These are phyloP conservation scores for Gobio gobio DNA, from an alignment of 2,113 vertebrate genomes.

Conservation along the genomic window DNA sequence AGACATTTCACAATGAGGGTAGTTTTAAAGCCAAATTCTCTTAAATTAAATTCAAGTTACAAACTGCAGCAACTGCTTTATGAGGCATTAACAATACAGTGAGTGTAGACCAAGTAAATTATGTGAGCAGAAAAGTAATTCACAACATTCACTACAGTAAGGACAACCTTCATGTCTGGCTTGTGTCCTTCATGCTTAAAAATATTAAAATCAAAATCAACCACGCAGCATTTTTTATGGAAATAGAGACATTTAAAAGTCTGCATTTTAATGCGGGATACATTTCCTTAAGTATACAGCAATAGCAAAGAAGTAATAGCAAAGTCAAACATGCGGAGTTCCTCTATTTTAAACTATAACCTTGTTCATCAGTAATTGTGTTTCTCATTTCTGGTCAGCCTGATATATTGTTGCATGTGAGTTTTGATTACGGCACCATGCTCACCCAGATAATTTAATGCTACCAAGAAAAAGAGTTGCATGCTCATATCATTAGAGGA, in stretches of 20 bases:
- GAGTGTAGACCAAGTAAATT: neutral
- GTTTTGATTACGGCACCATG: conserved; percentile 46
- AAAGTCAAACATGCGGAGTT: neutral
- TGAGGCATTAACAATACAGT: neutral
- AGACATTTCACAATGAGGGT: neutral
- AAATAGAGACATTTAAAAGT: conserved; percentile 30
- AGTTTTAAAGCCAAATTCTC: neutral
- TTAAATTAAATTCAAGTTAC: neutral
- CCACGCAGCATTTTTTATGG: neutral
- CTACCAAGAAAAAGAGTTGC: conserved; percentile 32
- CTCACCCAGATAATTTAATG: conserved; percentile 50
- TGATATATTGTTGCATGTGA: conserved; percentile 39
- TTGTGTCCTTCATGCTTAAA: conserved; percentile 18
- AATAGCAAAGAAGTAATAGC: neutral
- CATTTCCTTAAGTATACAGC: neutral
- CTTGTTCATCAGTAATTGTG: conserved; percentile 21
- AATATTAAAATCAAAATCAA: neutral
- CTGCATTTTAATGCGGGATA: neutral
- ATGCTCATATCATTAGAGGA: conserved; percentile 48
- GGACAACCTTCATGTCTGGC: neutral
- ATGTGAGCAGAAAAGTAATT: conserved; percentile 14
- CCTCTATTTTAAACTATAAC: conserved; percentile 16
- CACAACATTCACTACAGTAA: conserved; percentile 1
- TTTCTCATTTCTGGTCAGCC: conserved; percentile 13
- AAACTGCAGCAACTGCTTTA: conserved; percentile 3